Evolutionary conservation across 30 jellyfish, hydroid and myxozoan genomes (phyloP).

Genomic region (Chrysaora quinquecirrha): DNA sequence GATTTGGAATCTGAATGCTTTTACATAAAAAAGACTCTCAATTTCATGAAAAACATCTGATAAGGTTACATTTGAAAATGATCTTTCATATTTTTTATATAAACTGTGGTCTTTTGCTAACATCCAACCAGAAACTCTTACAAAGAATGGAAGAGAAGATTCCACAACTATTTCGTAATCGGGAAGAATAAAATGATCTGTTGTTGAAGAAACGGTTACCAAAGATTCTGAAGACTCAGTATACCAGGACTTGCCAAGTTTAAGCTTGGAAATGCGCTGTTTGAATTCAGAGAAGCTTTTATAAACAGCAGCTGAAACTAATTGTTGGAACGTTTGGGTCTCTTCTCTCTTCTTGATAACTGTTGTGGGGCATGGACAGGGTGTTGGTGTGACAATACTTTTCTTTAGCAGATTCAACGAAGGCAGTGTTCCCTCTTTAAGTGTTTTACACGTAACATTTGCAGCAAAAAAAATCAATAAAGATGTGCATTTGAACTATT

Average conservation of each 20-base stretch:
- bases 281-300: slow-evolving; percentile 16
- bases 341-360: slow-evolving; percentile 40
- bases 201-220: slow-evolving; percentile 17
- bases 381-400: slow-evolving; percentile 3
- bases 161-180: not conserved
- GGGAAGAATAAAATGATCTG: not conserved
- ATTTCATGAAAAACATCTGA: not conserved
- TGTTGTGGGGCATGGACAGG: slow-evolving; percentile 16
- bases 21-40: not conserved
- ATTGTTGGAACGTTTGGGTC: not conserved
- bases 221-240: not conserved
- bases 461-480: too few species aligned
- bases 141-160: not conserved
- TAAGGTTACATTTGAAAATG: not conserved
- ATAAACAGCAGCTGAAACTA: not conserved
- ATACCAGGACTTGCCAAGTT: slow-evolving; percentile 25
- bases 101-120: not conserved
- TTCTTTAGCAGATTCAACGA: slow-evolving; percentile 25
- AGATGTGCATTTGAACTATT: too few species aligned
- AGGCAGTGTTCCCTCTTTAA: slow-evolving; percentile 23
- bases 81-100: not conserved
- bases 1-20: not conserved
- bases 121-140: slow-evolving; percentile 23
- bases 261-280: slow-evolving; percentile 23
- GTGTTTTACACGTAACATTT: not conserved